These are phyloP conservation scores for Orientallactaga sibirica DNA, from an alignment of 2,797 vertebrate species.

Conservation along the genomic window DNA sequence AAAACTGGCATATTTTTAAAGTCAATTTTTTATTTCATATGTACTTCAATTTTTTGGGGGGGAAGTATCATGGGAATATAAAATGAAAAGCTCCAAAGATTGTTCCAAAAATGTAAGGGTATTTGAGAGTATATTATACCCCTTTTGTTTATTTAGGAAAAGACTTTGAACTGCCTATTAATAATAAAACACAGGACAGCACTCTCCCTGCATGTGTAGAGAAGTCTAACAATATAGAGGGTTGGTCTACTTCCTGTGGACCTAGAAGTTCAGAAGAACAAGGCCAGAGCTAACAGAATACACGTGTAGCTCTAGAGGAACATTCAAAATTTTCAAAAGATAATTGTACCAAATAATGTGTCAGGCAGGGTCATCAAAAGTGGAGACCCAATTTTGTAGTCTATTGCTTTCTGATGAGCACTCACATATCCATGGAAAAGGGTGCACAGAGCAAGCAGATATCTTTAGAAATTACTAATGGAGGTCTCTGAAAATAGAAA, in stretches of 20 bases:
- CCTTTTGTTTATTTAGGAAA: slow-evolving; percentile 51
- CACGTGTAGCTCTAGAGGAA: not conserved
- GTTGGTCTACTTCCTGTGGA: not conserved
- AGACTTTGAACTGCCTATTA: slow-evolving; percentile 34
- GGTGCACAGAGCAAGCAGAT: not conserved
- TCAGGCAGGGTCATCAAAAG: not conserved
- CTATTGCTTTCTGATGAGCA: not conserved
- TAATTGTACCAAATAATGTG: not conserved
- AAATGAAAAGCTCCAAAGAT: slow-evolving; percentile 36
- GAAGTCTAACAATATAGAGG: slow-evolving; percentile 12
- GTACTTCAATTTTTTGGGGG: not conserved
- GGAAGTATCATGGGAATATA: not conserved
- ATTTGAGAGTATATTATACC: slow-evolving; percentile 19
- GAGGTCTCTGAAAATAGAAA: slow-evolving; percentile 22
- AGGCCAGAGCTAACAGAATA: slow-evolving; percentile 38
- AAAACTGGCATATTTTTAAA: slow-evolving; percentile 16
- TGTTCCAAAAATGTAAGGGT: slow-evolving; percentile 21
- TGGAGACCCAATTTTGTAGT: not conserved
- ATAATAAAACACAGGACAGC: slow-evolving; percentile 61
- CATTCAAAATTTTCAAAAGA: not conserved
- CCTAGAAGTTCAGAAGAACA: slow-evolving; percentile 55
- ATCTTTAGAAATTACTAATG: slow-evolving; percentile 39
- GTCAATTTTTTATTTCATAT: not conserved
- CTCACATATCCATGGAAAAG: not conserved
- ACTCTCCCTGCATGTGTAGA: slow-evolving; percentile 12